Evolutionary conservation across 2,888 invertebrate genomes (phyloP), one percentile per base, ranked within the genome.

Genomic region (Coenonympha glycerion): DNA sequence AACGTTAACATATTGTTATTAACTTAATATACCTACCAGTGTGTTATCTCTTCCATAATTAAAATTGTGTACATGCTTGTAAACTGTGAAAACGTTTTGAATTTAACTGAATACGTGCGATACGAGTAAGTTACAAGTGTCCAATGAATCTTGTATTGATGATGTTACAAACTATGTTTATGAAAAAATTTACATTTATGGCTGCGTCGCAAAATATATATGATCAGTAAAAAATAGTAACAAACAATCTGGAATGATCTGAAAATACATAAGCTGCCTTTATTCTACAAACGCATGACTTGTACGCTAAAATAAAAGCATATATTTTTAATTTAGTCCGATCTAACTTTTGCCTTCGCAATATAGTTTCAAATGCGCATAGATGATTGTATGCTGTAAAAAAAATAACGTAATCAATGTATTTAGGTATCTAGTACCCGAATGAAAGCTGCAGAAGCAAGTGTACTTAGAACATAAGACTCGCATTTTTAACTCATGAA

Each of bases 381-480:
- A n/a, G n/a, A n/a, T 37, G 41, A 22, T 16, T 18, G 9, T 37
- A 26, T 53, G 46, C 45, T 21, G 47, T 50, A 33, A 15, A 41
- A 49, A n/a, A 45, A 47, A 57, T 24, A 33, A 24, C 42, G 15
- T 4, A 34, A 31, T 42, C 30, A 16, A 47, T 52, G 30, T 49
- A 36, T 39, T 34, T 13, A 36, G 31, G 1, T 31, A 31, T 15
- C 13, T 47, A 52, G n/a, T 37, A 49, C 57, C 64, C 58, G 55
- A 62, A 68, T 71, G 68, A 69, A 79, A 82, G 81, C 80, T 58
- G 71, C 72, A 68, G 69, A 82, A 83, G 82, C 83, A 59, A 52
- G 52, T 52, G 55, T 54, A 61, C 49, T 45, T 5, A 22, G 6
- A 6, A 16, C 9, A 15, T 15, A 15, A 22, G 15, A 22, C 18